Evolutionary conservation across 1,140 invertebrate genomes (phyloP).

Genomic region (Triops cancriformis): DNA sequence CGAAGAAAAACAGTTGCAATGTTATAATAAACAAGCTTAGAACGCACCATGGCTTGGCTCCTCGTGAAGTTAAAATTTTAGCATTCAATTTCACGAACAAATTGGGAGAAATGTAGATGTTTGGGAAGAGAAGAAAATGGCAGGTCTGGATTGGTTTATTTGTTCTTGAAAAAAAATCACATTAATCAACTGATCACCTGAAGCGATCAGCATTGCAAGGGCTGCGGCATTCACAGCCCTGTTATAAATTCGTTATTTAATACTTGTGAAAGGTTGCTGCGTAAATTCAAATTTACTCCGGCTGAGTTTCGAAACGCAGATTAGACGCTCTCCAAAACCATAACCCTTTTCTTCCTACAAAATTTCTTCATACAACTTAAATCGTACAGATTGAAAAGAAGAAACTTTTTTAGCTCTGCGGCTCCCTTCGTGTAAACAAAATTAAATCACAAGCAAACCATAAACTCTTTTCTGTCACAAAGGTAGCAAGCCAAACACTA

Average conservation of each 20-base stretch:
- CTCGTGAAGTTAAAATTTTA: neutral
- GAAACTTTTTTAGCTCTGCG: too few relatives aligned
- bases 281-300: conserved; percentile 37
- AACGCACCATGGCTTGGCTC: conserved; percentile 17
- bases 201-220: conserved; percentile 39
- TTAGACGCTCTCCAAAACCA: too few relatives aligned
- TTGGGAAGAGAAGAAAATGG: too few relatives aligned
- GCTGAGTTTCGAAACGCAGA: conserved; percentile 18
- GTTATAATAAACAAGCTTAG: neutral
- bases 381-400: too few relatives aligned
- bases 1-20: neutral
- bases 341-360: too few relatives aligned
- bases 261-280: conserved; percentile 35
- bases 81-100: conserved; percentile 2
- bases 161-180: conserved; percentile 38
- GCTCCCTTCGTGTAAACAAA: too few relatives aligned
- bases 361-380: too few relatives aligned
- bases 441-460: too few relatives aligned
- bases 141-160: conserved; percentile 39
- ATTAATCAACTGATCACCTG: conserved; percentile 38
- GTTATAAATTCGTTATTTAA: conserved; percentile 37
- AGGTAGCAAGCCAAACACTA: too few relatives aligned
- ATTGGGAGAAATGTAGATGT: conserved; percentile 23
- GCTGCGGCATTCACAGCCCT: conserved; percentile 38
- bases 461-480: too few relatives aligned